Evolutionary conservation across 2,113 vertebrate genomes (phyloP), one percentile per base, ranked within the genome.

Genomic region (Oxyruncus cristatus): DNA sequence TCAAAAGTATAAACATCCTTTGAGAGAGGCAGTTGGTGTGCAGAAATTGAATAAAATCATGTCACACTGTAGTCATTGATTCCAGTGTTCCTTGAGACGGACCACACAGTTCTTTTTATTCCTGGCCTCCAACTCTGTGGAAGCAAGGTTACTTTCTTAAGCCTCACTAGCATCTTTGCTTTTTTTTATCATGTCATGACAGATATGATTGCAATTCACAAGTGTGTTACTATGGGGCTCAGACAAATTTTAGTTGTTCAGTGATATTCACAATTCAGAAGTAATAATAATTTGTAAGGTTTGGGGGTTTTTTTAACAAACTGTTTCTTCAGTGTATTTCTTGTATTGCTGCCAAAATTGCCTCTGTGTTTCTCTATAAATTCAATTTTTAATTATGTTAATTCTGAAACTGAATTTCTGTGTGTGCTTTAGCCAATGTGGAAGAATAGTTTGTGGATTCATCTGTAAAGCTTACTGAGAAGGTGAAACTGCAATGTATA

Each of bases 401-500:
- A 72, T 74, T 35, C 49, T 68, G 39, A 87, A 86, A 65, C 14
- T 53, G 56, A 73, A 35, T 32, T 55, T 95, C 13, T 78, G 3
- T 77, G 11, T 95, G 3, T 85, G 5, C 88, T 97, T 92, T 95
- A 99, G 98, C 76, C 61, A 82, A 85, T 0, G 66, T 94, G 18
- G 94, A 96, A 95, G 89, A 98, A 93, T 92, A 77, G 53, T 78
- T 97, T 41, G 83, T 73, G 55, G 96, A 98, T 88, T 95, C 97
- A 11, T 96, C 90, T 9, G 91, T 99, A 59, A 98, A 80, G 9
- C 97, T 99, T 77, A 96, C 97, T 53, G 96, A 98, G 76, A 98
- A 97, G 39, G 98, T 99, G 98, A 96, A 98, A 20, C 97, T 99
- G 39, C 92, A 98, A 35, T 99, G 99, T 63, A 72, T 97, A 59